These are phyloP conservation scores for Grallaria varia DNA, from an alignment of 2,113 vertebrate species.

Conservation along the genomic window DNA sequence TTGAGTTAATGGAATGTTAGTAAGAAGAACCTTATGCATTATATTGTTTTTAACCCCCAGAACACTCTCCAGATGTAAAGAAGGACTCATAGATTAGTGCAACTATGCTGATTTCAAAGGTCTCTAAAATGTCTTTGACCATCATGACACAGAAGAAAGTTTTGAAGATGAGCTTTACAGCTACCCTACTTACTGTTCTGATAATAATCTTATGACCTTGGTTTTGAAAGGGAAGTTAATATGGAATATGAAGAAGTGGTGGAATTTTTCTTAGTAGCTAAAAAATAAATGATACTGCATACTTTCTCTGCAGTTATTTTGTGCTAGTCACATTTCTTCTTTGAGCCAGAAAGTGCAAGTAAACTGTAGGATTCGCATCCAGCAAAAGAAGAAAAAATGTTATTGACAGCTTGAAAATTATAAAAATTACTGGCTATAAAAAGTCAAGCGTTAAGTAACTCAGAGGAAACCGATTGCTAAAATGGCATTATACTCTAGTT, in stretches of 20 bases:
- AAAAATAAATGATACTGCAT: not conserved
- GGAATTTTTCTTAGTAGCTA: not conserved
- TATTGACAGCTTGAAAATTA: not conserved
- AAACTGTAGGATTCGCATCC: not conserved
- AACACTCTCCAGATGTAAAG: not conserved
- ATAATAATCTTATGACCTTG: not conserved
- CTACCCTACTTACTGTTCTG: not conserved
- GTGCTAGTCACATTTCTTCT: not conserved
- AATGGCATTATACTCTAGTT: not conserved
- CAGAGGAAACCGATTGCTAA: not conserved
- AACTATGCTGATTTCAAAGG: not conserved
- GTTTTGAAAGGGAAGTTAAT: not conserved
- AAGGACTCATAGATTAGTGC: not conserved
- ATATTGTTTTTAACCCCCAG: not conserved
- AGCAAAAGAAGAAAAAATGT: not conserved
- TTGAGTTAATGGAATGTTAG: not conserved
- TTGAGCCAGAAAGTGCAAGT: not conserved
- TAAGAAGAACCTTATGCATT: not conserved
- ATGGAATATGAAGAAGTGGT: not conserved
- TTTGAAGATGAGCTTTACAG: not conserved
- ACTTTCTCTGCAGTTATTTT: not conserved
- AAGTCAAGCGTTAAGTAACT: not conserved
- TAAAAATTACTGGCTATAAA: not conserved
- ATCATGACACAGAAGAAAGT: not conserved
- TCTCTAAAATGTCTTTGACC: not conserved